A percentile compares a stretch with the other conserved stretches of the same genome.
These are phyloP conservation scores for Eucidaris tribuloides DNA, from an alignment of 35 echinoderm and acorn worm species.

Conservation along the genomic window DNA sequence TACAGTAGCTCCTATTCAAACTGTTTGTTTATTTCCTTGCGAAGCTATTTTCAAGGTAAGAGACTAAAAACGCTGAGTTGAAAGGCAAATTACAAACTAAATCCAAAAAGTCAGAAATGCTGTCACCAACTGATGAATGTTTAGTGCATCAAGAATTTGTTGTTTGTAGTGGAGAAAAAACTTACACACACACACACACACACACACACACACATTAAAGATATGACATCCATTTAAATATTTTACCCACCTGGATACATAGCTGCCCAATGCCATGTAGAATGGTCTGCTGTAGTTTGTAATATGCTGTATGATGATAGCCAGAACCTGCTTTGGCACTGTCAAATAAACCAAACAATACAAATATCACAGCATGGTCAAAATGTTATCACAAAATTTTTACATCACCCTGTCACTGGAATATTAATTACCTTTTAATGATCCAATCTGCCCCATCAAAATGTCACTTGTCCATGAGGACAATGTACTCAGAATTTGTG, in stretches of 20 bases:
- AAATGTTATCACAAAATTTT: neutral
- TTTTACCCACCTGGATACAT: constrained; percentile 4
- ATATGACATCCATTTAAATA: neutral
- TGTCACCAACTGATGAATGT: neutral
- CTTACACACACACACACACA: neutral
- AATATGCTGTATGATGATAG: constrained; percentile 49
- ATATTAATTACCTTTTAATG: neutral
- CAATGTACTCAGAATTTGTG: neutral
- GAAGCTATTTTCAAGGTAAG: too few relatives aligned
- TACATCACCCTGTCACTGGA: neutral
- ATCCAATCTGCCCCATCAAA: neutral
- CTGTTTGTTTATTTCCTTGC: neutral
- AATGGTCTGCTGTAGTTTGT: constrained; percentile 49
- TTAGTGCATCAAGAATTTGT: neutral
- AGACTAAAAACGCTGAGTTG: too few relatives aligned
- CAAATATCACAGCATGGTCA: neutral
- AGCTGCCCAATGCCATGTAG: constrained; percentile 37
- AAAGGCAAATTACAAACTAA: too few relatives aligned
- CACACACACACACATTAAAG: neutral
- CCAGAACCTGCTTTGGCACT: constrained; percentile 42
- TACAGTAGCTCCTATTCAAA: neutral
- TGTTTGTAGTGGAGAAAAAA: neutral
- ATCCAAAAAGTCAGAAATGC: too few relatives aligned
- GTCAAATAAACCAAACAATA: neutral
- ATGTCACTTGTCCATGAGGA: neutral